Percentiles rank a stretch among this genome's conserved stretches.
These are phyloP conservation scores for Netelia melanura DNA, from an alignment of 2,888 invertebrate genomes.

Conservation along the genomic window DNA sequence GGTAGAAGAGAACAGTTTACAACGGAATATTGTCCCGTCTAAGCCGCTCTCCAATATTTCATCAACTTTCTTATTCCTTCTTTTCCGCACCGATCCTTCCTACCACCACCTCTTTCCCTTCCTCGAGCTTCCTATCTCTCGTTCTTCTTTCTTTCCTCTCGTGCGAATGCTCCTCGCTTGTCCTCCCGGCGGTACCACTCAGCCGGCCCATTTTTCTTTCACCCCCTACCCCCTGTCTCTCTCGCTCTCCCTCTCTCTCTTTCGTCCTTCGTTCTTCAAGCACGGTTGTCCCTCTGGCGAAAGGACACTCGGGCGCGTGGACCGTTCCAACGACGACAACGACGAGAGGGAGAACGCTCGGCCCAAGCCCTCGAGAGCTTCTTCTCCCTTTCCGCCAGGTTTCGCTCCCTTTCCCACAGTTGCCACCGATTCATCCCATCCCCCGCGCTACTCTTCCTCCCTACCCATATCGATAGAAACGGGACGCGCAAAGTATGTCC, in stretches of 20 bases:
- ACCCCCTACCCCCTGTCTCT: constrained; percentile 42
- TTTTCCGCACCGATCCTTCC: constrained; percentile 72
- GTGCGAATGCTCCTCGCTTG: constrained; percentile 49
- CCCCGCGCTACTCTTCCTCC: not conserved
- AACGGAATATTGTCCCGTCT: constrained; percentile 83
- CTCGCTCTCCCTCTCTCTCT: constrained; percentile 41
- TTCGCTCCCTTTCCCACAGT: constrained; percentile 28
- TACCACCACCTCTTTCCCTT: not conserved
- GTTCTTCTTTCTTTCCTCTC: constrained; percentile 31
- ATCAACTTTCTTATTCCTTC: constrained; percentile 83
- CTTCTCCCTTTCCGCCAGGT: constrained; percentile 27
- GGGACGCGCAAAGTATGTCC: constrained; percentile 77
- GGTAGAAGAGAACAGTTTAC: constrained; percentile 80
- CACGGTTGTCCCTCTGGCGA: constrained; percentile 57
- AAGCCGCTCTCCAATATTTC: constrained; percentile 84
- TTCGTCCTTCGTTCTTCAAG: constrained; percentile 11
- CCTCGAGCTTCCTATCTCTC: constrained; percentile 17
- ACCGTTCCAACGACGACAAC: constrained; percentile 50
- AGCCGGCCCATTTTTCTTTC: constrained; percentile 67
- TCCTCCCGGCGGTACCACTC: constrained; percentile 55
- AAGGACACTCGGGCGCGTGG: constrained; percentile 42
- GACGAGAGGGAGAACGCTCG: not conserved
- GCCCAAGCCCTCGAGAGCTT: not conserved
- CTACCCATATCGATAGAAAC: constrained; percentile 55
- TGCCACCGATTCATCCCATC: constrained; percentile 16